Base-by-base conservation (phyloP, 2,113 vertebrate genomes). In the Rhinogobius similis region DNA sequence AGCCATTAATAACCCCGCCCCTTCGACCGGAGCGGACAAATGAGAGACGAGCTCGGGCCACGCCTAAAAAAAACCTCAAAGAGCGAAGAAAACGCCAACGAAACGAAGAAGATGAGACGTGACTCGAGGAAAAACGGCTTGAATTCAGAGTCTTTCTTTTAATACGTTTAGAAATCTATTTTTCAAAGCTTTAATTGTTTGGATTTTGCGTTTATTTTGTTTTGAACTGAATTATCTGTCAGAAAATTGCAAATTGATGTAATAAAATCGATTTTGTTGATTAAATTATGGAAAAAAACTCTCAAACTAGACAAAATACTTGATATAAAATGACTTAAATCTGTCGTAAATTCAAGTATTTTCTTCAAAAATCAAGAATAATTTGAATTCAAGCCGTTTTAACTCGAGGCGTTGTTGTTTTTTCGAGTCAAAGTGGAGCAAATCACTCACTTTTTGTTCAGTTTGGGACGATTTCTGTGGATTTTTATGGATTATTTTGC, bases 1-100 rank as follows among this genome's bases (percentile, higher is more conserved):
- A 97, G 97, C 96, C 97, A 97, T 95, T 93, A 55, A 55, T 26
- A 55, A 26, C 55, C 55, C 55, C 77, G 10, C 71, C 75, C 58
- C 76, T 79, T 65, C 46, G 93, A 94, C 94, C 88, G 93, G 95
- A 94, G 95, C 93, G 94, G 95, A 93, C 94, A 95, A 95, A 94
- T 94, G 67, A 92, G 88, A 75, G 78, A 79, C 84, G 73, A 75
- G 85, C 90, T 94, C 92, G 92, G 94, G 93, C 93, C 93, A 90
- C 72, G 56, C 92, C 89, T 90, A 55, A 87, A 92, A 90, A 87
- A 92, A 95, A 95, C 95, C 6, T 5, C 91, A 94, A 93, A 94
- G 10, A 41, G 5, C 29, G 92, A 46, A 16, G 5, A 18, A 46
- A 46, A 46, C 16, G 43, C 20, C 43, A 46, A 18, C 43, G 18